A percentile compares a stretch with the other conserved stretches of the same genome.
phyloP scores from a whole-genome alignment of 2,888 invertebrate species.

The Leptopilina myrica region DNA sequence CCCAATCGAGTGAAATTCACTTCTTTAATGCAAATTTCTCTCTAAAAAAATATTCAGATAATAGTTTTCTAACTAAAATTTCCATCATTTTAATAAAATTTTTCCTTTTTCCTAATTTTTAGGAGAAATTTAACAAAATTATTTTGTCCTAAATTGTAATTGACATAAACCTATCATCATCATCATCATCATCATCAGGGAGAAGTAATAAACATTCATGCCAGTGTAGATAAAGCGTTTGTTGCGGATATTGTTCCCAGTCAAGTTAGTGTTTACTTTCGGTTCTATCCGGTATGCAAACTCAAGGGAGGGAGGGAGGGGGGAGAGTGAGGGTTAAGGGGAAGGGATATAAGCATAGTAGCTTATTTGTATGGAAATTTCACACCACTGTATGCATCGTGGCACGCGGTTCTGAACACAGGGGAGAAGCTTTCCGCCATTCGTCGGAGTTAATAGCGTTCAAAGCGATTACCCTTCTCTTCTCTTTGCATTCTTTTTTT shows the following conservation, averaged over 20 bases:
- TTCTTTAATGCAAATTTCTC: too few species aligned
- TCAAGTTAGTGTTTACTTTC: constrained; percentile 35
- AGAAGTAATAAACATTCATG: constrained; percentile 25
- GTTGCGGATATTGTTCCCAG: constrained; percentile 31
- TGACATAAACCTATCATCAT: constrained; percentile 20
- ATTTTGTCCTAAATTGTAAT: not conserved
- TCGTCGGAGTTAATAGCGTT: constrained; percentile 47
- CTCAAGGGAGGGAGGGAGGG: constrained; percentile 39
- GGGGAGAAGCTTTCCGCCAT: constrained; percentile 48
- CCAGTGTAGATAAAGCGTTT: constrained; percentile 20
- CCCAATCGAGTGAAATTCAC: too few species aligned
- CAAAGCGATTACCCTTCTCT: constrained; percentile 18
- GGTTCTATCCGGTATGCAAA: constrained; percentile 57
- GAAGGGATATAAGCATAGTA: constrained; percentile 61
- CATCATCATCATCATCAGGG: constrained; percentile 17
- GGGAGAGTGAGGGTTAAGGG: too few species aligned
- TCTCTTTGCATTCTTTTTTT: not conserved
- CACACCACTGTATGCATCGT: constrained; percentile 53
- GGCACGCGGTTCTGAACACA: constrained; percentile 46
- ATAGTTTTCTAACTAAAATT: too few species aligned
- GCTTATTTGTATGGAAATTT: constrained; percentile 70
- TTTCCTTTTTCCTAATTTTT: not conserved
- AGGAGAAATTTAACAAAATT: not conserved
- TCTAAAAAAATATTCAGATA: too few species aligned
- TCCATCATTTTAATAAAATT: too few species aligned